These are phyloP conservation scores for Indicator indicator DNA, from an alignment of 2,113 vertebrate genomes.

Conservation along the genomic window DNA sequence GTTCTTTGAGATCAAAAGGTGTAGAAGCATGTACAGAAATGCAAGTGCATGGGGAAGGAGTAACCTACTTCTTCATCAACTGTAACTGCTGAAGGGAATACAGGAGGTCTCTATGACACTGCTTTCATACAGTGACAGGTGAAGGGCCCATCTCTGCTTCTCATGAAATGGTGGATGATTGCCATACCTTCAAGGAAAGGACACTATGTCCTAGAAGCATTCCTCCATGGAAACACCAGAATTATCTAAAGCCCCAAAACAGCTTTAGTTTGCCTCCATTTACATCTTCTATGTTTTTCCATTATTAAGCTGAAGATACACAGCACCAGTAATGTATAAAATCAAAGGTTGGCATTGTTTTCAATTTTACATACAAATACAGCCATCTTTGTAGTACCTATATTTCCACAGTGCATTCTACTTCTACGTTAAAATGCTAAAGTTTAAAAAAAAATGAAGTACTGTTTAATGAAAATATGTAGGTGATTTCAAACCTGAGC, in stretches of 20 bases:
- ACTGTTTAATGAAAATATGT: not conserved
- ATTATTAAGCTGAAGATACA: not conserved
- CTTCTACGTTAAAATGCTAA: not conserved
- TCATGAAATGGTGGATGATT: not conserved
- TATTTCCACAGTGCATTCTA: not conserved
- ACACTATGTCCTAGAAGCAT: not conserved
- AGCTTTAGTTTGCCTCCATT: not conserved
- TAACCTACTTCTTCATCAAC: accelerated
- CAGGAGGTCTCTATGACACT: not conserved
- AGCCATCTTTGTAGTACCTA: not conserved
- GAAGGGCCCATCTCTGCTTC: not conserved
- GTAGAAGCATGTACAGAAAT: not conserved
- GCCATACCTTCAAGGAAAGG: not conserved
- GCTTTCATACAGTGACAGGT: not conserved
- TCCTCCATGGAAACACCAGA: not conserved
- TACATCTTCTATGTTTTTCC: not conserved
- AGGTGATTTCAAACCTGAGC: not conserved
- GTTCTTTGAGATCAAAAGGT: not conserved
- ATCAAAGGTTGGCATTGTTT: accelerated
- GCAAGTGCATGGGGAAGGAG: not conserved
- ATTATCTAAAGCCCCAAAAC: not conserved
- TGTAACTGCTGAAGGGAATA: not conserved
- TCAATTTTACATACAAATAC: not conserved
- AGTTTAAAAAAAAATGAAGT: not conserved
- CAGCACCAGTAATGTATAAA: not conserved